Evolutionary conservation across 64 coral and sea anemone genomes (phyloP), one percentile per base, ranked within the genome.

Genomic region (Catalaphyllia jardinei): DNA sequence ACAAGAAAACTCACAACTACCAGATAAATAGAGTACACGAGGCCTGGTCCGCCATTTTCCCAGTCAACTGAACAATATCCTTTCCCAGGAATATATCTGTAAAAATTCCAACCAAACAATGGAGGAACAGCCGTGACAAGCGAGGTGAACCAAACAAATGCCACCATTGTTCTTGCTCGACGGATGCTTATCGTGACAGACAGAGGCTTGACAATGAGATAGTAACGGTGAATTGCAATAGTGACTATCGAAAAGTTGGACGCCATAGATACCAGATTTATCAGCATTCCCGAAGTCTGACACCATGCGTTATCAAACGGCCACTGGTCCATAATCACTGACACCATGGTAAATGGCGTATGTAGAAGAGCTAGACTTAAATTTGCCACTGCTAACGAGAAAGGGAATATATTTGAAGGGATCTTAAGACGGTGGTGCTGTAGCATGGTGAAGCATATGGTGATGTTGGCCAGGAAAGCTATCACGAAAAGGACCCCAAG

Each of bases 171-270:
- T 62, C 78, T 95, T 82, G 93, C 93, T 29, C 78, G 67, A 17
- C 62, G 67, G 18, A 62, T 24, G 57, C 89, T 92, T 63, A 98
- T 91, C 78, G 92, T 95, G 0, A 83, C 33, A 4, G 90, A 87
- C 5, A 99, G 86, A 25, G 97, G 94, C 31, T 91, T 95, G 2
- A 95, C 91, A 39, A 99, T 89, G 27, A 95, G 76, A 61, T 99
- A 95, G 31, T 95, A 99, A 2, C 97, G 97, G 67, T 95, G 79
- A 38, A 99, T 27, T 15, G 97, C 91, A 60, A 99, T 92, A 14
- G 86, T 88, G 4, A 86, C 87, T 31, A 93, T 86, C 1, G 88
- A 95, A 71, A 91, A 87, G 50, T 98, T 98, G 38, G 97, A 95
- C 18, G 78, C 91, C 4, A 89, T 72, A 8, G 86, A 91, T 31